Conservation (phyloP, 2,888 invertebrate genomes). For the Tenodera sinensis region DNA sequence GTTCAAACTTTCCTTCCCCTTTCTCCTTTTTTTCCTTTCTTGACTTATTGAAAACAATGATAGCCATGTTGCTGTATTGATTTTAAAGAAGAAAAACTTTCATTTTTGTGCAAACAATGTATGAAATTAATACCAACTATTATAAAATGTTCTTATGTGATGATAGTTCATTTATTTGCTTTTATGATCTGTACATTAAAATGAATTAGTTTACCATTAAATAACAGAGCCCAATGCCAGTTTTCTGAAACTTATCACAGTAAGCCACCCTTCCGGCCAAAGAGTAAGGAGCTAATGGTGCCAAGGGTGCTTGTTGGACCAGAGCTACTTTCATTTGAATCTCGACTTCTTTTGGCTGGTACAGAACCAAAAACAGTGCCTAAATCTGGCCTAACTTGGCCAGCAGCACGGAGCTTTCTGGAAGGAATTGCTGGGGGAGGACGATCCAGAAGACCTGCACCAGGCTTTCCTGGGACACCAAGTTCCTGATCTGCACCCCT, state of each 20-base stretch:
- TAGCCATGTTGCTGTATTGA: not conserved
- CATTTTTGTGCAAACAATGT: not conserved
- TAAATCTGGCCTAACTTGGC: slow-evolving; percentile 40
- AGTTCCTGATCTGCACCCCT: slow-evolving; percentile 41
- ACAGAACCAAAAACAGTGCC: slow-evolving; percentile 39
- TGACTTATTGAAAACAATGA: not conserved
- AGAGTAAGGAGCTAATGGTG: slow-evolving; percentile 72
- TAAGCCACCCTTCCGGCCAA: slow-evolving; percentile 82
- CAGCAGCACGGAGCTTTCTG: slow-evolving; percentile 9
- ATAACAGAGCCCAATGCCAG: not conserved
- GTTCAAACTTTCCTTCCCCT: not conserved
- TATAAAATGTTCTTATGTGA: not conserved
- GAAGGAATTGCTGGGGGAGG: slow-evolving; percentile 39
- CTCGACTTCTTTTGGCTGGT: slow-evolving; percentile 30
- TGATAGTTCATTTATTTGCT: not conserved
- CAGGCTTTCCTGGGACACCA: slow-evolving; percentile 54
- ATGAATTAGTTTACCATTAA: not conserved
- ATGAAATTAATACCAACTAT: not conserved
- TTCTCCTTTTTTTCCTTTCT: too few species aligned
- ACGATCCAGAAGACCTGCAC: slow-evolving; percentile 45
- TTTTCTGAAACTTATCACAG: slow-evolving; percentile 49
- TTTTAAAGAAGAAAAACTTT: not conserved
- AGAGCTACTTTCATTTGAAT: not conserved
- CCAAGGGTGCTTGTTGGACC: slow-evolving; percentile 50
- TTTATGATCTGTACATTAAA: not conserved